Conservation (phyloP, 2,888 invertebrate species). For the Polymixis flavicincta region DNA sequence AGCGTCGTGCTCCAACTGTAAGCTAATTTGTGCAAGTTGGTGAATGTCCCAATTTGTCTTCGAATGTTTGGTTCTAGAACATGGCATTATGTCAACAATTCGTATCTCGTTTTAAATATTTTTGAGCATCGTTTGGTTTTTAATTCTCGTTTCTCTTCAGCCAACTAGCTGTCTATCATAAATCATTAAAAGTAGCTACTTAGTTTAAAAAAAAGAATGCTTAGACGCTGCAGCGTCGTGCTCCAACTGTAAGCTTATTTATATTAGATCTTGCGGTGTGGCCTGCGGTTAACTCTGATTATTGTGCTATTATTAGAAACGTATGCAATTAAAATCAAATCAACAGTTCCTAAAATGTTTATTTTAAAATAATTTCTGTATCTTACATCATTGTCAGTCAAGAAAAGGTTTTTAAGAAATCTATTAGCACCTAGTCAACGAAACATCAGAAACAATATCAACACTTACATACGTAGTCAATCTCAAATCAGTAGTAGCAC, state of each 20-base stretch:
- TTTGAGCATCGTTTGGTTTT: neutral
- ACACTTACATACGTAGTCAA: slow-evolving; percentile 1
- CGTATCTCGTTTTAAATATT: neutral
- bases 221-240: neutral
- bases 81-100: neutral
- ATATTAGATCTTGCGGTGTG: neutral
- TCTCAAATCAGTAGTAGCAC: neutral
- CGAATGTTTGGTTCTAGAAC: neutral
- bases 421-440: slow-evolving; percentile 16
- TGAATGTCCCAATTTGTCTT: neutral
- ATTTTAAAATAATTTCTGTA: slow-evolving; percentile 43
- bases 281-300: neutral
- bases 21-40: neutral
- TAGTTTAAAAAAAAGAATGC: neutral
- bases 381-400: slow-evolving; percentile 22
- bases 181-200: neutral
- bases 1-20: neutral
- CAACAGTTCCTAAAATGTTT: slow-evolving; percentile 38
- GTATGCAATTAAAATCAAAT: slow-evolving; percentile 9
- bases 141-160: neutral
- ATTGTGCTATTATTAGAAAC: neutral
- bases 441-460: slow-evolving; percentile 48
- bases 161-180: neutral
- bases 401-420: slow-evolving; percentile 49
- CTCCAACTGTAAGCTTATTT: neutral